These are phyloP conservation scores for Sympetrum striolatum DNA, from an alignment of 2,888 invertebrate genomes.

Conservation along the genomic window DNA sequence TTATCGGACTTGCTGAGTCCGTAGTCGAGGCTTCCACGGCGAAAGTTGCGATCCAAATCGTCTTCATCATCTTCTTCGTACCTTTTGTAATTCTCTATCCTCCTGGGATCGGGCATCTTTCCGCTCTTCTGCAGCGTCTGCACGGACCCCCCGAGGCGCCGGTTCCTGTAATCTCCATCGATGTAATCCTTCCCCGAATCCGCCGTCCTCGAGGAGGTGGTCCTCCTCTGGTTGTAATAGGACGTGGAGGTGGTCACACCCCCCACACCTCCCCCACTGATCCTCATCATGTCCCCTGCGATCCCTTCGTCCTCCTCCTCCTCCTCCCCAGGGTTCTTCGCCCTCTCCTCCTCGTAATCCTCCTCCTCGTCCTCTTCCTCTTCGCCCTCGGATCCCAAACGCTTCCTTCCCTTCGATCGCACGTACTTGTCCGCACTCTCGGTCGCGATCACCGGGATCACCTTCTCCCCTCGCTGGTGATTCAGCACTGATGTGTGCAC, in stretches of 20 bases:
- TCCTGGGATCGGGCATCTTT: neutral
- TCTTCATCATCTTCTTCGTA: conserved; percentile 30
- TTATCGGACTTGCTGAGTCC: conserved; percentile 57
- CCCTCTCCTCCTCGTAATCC: conserved; percentile 60
- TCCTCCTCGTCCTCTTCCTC: conserved; percentile 51
- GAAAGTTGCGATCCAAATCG: neutral
- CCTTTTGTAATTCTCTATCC: conserved; percentile 13
- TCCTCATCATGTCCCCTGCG: conserved; percentile 2
- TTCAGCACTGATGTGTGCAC: conserved; percentile 62
- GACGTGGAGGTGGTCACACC: conserved; percentile 8
- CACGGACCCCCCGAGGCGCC: neutral
- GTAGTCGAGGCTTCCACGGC: conserved; percentile 53
- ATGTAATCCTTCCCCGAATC: conserved; percentile 26
- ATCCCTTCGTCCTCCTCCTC: conserved; percentile 28
- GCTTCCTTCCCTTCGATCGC: conserved; percentile 68
- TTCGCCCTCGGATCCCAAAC: conserved; percentile 68
- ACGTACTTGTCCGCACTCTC: conserved; percentile 58
- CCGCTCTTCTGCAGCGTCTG: neutral
- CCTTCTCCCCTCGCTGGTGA: conserved; percentile 42
- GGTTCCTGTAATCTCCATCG: conserved; percentile 13
- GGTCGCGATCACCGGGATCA: conserved; percentile 24
- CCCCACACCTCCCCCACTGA: neutral
- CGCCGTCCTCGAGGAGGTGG: neutral
- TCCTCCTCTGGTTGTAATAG: conserved; percentile 12
- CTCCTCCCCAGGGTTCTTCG: conserved; percentile 52